These are phyloP conservation scores for Tamandua tetradactyla DNA, from an alignment of 2,797 vertebrate species.

Conservation along the genomic window DNA sequence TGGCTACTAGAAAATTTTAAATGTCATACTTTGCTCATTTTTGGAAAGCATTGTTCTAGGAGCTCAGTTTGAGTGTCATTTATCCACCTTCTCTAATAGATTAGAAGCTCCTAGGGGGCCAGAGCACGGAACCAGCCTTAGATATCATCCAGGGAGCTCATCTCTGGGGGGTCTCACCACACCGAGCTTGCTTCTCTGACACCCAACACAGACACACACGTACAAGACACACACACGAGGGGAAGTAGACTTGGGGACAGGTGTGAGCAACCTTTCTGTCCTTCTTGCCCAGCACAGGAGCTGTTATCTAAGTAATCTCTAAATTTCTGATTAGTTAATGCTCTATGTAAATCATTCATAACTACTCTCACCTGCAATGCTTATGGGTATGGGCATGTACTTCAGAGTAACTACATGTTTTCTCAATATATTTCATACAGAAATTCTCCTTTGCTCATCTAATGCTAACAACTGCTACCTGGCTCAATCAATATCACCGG, in stretches of 20 bases:
- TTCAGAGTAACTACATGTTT: background rate
- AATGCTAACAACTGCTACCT: background rate
- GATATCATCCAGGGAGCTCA: background rate
- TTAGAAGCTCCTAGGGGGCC: background rate
- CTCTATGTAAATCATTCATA: background rate
- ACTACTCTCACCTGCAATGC: background rate
- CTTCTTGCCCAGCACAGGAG: background rate
- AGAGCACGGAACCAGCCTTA: background rate
- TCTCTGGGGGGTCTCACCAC: background rate
- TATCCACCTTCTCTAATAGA: background rate
- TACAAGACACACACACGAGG: background rate
- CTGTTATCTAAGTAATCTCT: background rate
- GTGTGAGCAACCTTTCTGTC: background rate
- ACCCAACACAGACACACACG: background rate
- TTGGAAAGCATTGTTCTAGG: background rate
- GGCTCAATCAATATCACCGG: background rate
- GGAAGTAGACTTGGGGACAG: background rate
- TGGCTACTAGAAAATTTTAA: background rate
- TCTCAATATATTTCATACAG: background rate
- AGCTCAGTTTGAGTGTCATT: background rate
- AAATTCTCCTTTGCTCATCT: background rate
- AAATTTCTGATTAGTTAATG: background rate
- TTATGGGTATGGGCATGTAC: background rate
- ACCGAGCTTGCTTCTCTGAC: background rate
- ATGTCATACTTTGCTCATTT: background rate